Conservation (phyloP, 2,113 vertebrate genomes). For the Sapajus apella region DNA sequence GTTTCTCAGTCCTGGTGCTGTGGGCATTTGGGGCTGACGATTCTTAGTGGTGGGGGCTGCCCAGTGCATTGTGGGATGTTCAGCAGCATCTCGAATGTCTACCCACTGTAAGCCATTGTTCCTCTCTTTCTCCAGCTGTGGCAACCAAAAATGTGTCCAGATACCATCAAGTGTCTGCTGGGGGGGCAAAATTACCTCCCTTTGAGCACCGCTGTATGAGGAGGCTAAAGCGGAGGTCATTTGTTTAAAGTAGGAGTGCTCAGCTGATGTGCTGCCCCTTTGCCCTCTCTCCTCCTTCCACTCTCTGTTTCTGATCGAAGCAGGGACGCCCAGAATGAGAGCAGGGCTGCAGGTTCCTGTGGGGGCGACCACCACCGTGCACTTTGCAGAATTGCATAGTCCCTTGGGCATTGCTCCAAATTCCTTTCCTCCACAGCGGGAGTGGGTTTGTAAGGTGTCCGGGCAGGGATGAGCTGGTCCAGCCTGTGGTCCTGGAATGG, state of each 20-base stretch:
- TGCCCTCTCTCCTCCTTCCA: too few species aligned
- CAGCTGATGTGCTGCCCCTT: not conserved
- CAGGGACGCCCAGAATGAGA: not conserved
- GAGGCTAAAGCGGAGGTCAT: not conserved
- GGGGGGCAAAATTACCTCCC: not conserved
- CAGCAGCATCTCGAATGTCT: not conserved
- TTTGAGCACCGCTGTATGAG: not conserved
- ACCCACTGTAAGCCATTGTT: not conserved
- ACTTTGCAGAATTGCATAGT: fast-evolving
- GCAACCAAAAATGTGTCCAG: not conserved
- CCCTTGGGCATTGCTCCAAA: not conserved
- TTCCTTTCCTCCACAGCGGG: fast-evolving
- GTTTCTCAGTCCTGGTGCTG: not conserved
- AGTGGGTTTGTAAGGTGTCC: not conserved
- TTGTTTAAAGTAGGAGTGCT: not conserved
- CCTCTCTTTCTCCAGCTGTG: too few species aligned
- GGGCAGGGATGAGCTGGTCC: not conserved
- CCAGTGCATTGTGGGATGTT: not conserved
- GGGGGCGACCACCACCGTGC: fast-evolving
- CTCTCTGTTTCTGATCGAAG: not conserved
- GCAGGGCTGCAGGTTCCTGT: too few species aligned
- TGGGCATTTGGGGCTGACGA: not conserved
- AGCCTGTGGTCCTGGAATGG: not conserved
- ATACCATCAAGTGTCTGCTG: too few species aligned
- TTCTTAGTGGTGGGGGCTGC: not conserved